A percentile compares a stretch with the other conserved stretches of the same genome.
Conservation (phyloP, 1,140 invertebrate genomes). For the Spodoptera frugiperda region DNA sequence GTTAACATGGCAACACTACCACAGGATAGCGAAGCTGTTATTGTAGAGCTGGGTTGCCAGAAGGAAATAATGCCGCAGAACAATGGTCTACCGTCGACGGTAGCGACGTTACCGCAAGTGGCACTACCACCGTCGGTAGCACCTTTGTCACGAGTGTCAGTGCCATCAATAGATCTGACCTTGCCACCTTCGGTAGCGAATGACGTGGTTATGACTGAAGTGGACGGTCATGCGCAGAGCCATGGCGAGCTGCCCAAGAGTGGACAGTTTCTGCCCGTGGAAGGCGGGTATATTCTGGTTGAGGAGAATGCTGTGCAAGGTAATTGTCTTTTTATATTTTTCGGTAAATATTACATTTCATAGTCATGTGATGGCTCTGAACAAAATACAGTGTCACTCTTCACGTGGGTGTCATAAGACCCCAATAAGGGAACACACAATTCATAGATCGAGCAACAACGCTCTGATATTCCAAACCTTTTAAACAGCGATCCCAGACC, state of each 20-base stretch:
- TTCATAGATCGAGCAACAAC: too few relatives aligned
- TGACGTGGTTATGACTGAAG: constrained; percentile 70
- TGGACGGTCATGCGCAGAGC: constrained; percentile 54
- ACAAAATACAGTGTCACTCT: too few relatives aligned
- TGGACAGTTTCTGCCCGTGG: constrained; percentile 75
- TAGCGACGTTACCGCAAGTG: constrained; percentile 7
- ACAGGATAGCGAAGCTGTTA: constrained; percentile 64
- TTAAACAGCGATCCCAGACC: too few relatives aligned
- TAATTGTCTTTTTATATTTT: constrained; percentile 45
- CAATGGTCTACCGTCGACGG: too few relatives aligned
- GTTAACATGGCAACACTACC: constrained; percentile 60
- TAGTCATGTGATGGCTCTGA: too few relatives aligned
- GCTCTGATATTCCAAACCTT: too few relatives aligned
- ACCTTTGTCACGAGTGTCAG: constrained; percentile 16
- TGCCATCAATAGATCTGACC: constrained; percentile 11
- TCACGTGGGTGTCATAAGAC: too few relatives aligned
- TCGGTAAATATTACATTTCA: too few relatives aligned
- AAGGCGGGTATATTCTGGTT: constrained; percentile 80
- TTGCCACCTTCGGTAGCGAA: not conserved
- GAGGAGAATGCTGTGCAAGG: constrained; percentile 68
- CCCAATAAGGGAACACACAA: too few relatives aligned
- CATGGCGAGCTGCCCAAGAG: constrained; percentile 64
- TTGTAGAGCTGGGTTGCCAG: constrained; percentile 68
- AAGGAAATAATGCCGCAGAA: not conserved
- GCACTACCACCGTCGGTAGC: constrained; percentile 18